Percentiles rank a stretch among this genome's conserved stretches.
Conservation (phyloP, 2,113 vertebrate species). For the Cheilinus undulatus region DNA sequence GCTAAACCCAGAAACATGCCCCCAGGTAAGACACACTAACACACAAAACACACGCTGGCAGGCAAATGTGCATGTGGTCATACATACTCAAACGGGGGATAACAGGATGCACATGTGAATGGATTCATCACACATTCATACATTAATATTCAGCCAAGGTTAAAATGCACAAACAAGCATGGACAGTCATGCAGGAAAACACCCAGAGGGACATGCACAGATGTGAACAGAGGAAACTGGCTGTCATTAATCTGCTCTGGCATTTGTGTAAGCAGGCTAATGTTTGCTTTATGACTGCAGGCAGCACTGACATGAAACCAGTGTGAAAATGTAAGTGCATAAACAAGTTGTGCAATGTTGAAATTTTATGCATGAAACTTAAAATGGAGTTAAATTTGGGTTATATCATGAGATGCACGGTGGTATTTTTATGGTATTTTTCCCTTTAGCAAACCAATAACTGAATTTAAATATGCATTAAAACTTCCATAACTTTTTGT, state of each 20-base stretch:
- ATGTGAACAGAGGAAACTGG: constrained; percentile 26
- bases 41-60: constrained; percentile 17
- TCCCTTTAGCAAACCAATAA: too few relatives aligned
- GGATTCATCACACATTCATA: neutral
- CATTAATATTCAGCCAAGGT: neutral
- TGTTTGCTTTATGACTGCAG: neutral
- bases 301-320: neutral
- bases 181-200: neutral
- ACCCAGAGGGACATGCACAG: neutral
- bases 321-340: neutral
- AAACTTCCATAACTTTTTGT: too few relatives aligned
- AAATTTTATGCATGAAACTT: too few relatives aligned
- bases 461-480: too few relatives aligned
- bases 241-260: too few relatives aligned
- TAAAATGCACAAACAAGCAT: constrained; percentile 15
- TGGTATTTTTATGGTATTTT: too few relatives aligned
- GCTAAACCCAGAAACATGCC: constrained; percentile 82
- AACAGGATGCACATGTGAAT: constrained; percentile 28
- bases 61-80: constrained; percentile 13
- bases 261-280: constrained; percentile 37
- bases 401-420: too few relatives aligned
- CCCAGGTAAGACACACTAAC: constrained; percentile 75
- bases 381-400: too few relatives aligned
- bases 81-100: constrained; percentile 2
- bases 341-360: neutral